phyloP scores from a whole-genome alignment of 2,113 vertebrate species.

The Archilochus colubris region DNA sequence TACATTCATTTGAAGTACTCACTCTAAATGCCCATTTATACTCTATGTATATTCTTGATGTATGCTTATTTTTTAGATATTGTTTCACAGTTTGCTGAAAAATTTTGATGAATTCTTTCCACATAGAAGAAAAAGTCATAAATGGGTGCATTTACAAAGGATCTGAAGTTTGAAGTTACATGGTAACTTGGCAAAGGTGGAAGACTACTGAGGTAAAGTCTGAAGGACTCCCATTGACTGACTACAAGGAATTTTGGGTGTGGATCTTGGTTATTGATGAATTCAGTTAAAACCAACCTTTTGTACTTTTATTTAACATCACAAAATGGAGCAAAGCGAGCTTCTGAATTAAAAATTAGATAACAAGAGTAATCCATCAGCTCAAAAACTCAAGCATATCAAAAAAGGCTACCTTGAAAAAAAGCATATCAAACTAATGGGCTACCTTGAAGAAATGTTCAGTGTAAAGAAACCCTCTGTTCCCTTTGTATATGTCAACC shows the following conservation, averaged over 20 bases:
- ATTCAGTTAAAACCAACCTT: neutral
- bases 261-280: neutral
- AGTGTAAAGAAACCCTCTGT: neutral
- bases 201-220: neutral
- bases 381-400: neutral
- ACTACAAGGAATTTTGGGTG: neutral
- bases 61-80: neutral
- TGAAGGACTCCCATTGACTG: neutral
- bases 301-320: neutral
- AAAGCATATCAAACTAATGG: neutral
- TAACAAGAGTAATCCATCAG: neutral
- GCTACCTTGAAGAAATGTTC: neutral
- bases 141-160: neutral
- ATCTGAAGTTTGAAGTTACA: neutral
- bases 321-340: neutral
- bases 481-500: neutral
- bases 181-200: neutral
- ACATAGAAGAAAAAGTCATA: neutral
- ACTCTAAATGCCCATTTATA: too few species aligned
- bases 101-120: neutral
- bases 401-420: neutral
- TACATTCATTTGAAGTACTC: neutral
- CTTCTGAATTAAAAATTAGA: neutral
- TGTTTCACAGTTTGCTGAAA: neutral
- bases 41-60: accelerated